These are phyloP conservation scores for Cnemophilus loriae DNA, from an alignment of 2,113 vertebrate genomes.

Conservation along the genomic window DNA sequence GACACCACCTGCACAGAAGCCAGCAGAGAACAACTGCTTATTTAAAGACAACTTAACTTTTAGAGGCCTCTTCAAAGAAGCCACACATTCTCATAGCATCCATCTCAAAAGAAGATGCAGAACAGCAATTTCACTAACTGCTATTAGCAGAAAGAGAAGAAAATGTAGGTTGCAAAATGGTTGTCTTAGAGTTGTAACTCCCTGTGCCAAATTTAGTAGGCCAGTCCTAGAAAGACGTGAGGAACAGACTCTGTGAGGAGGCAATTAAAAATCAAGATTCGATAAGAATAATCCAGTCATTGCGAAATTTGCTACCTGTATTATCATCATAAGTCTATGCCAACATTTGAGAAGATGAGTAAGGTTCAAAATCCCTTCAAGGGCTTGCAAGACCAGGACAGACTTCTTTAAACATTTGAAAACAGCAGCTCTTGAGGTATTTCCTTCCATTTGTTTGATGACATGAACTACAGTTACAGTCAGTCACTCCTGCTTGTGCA, in stretches of 20 bases:
- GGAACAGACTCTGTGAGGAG: neutral
- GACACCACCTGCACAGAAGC: neutral
- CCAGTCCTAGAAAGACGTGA: neutral
- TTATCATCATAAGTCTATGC: neutral
- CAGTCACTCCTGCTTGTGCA: neutral
- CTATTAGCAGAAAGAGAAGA: neutral
- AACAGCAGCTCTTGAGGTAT: neutral
- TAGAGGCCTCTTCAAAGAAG: neutral
- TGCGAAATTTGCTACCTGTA: neutral
- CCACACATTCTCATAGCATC: neutral
- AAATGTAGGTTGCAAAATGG: neutral
- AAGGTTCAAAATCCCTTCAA: neutral
- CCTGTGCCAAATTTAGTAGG: neutral
- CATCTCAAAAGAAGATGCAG: neutral
- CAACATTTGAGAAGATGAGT: neutral
- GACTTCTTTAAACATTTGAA: neutral
- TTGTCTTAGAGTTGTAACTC: neutral
- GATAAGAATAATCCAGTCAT: neutral
- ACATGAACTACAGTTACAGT: neutral
- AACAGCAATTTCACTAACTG: neutral
- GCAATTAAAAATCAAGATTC: neutral
- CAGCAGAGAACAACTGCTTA: neutral
- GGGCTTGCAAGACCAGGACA: neutral
- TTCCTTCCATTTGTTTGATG: neutral
- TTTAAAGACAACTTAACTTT: neutral